Conservation (phyloP, 2,888 invertebrate genomes). For the Drosophila setosimentum region DNA sequence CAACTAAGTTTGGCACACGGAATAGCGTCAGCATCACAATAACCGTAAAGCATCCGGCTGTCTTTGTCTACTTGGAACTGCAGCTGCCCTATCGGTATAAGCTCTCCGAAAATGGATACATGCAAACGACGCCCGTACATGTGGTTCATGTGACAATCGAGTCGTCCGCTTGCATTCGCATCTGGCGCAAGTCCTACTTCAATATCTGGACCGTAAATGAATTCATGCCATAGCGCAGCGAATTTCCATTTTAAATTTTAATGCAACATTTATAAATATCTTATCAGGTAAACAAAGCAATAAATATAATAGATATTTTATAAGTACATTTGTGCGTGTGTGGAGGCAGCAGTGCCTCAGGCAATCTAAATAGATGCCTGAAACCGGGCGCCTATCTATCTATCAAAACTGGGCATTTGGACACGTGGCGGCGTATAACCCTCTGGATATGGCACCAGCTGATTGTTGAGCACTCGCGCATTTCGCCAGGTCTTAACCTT, state of each 20-base stretch:
- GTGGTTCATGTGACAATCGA: constrained; percentile 80
- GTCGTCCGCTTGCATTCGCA: constrained; percentile 64
- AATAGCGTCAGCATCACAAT: constrained; percentile 80
- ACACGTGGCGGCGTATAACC: constrained; percentile 89
- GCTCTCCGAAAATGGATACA: constrained; percentile 84
- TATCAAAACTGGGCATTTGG: constrained; percentile 79
- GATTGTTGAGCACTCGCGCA: constrained; percentile 94
- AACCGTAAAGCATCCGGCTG: constrained; percentile 78
- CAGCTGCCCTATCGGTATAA: constrained; percentile 70
- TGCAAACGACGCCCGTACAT: constrained; percentile 81
- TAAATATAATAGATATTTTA: constrained; percentile 59
- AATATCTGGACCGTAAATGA: constrained; percentile 83
- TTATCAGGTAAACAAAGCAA: constrained; percentile 71
- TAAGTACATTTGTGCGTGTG: constrained; percentile 7
- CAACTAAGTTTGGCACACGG: constrained; percentile 37
- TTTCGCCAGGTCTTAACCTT: constrained; percentile 93
- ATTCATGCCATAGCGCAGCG: constrained; percentile 66
- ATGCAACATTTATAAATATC: constrained; percentile 69
- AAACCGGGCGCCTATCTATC: constrained; percentile 48
- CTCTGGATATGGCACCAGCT: constrained; percentile 91
- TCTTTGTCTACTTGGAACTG: constrained; percentile 83
- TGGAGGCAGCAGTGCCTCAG: background rate
- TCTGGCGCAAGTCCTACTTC: constrained; percentile 66
- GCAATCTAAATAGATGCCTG: background rate
- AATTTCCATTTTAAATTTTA: constrained; percentile 49